Evolutionary conservation across 2,113 vertebrate species (phyloP).

Genomic region (Trichechus manatus): DNA sequence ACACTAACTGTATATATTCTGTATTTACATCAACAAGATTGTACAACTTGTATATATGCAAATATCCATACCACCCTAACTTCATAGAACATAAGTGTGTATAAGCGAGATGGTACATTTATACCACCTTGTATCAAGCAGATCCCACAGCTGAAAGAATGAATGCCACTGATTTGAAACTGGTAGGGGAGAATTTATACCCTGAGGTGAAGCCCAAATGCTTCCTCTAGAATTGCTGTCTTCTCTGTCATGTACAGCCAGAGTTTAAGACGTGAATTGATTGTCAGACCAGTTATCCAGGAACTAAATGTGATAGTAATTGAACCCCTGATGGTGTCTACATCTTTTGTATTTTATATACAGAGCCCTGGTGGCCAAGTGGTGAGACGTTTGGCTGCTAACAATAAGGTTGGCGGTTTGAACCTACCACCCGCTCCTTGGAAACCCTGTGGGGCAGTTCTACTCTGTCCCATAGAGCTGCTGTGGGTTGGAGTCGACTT

Average conservation of each 20-base stretch:
- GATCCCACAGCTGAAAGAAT: background rate
- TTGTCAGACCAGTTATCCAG: background rate
- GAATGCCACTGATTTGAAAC: background rate
- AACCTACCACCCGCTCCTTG: too few species aligned
- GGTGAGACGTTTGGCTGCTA: too few species aligned
- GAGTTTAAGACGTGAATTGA: background rate
- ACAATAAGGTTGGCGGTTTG: too few species aligned
- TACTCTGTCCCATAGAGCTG: too few species aligned
- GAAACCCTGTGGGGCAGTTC: too few species aligned
- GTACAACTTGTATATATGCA: background rate
- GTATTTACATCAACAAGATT: too few species aligned
- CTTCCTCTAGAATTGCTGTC: too few species aligned
- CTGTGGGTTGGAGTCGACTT: too few species aligned
- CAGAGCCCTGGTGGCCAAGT: too few species aligned
- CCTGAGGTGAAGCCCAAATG: background rate
- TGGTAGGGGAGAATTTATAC: background rate
- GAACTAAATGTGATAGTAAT: background rate
- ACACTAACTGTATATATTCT: background rate
- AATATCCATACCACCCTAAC: too few species aligned
- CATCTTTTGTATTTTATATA: background rate
- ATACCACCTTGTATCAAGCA: background rate
- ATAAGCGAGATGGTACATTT: background rate
- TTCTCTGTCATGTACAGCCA: too few species aligned
- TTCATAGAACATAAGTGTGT: accelerated
- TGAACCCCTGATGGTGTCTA: background rate